Conservation (phyloP, 1,140 invertebrate genomes). For the Drosophila leontia region DNA sequence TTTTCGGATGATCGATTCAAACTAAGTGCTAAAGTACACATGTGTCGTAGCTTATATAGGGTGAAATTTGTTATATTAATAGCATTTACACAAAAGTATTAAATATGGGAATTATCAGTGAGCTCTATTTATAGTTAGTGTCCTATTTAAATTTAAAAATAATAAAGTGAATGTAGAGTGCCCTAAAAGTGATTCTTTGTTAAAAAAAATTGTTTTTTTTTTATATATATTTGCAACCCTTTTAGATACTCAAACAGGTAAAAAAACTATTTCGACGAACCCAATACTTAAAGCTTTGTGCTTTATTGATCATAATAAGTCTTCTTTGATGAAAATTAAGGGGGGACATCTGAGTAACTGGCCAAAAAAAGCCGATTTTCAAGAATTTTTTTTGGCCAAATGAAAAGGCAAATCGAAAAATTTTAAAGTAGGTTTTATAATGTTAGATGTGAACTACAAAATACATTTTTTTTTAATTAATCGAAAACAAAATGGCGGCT, state of each 20-base stretch:
- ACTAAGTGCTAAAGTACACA: not conserved
- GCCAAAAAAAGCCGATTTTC: too few species aligned
- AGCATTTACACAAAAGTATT: not conserved
- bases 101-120: not conserved
- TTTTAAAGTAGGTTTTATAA: too few species aligned
- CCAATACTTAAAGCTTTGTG: not conserved
- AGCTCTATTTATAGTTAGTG: not conserved
- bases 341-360: too few species aligned
- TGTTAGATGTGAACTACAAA: too few species aligned
- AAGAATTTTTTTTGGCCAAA: too few species aligned
- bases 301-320: not conserved
- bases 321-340: not conserved
- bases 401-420: too few species aligned
- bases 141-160: not conserved
- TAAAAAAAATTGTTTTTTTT: too few species aligned
- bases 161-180: not conserved
- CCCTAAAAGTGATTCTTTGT: not conserved
- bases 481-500: too few species aligned
- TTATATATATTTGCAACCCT: not conserved
- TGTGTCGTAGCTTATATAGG: not conserved
- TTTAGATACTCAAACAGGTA: not conserved
- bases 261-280: not conserved
- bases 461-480: too few species aligned
- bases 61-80: not conserved
- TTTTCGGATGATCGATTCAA: not conserved